Conservation (phyloP, 2,113 vertebrate species). For the Pomatorhinus ruficollis region DNA sequence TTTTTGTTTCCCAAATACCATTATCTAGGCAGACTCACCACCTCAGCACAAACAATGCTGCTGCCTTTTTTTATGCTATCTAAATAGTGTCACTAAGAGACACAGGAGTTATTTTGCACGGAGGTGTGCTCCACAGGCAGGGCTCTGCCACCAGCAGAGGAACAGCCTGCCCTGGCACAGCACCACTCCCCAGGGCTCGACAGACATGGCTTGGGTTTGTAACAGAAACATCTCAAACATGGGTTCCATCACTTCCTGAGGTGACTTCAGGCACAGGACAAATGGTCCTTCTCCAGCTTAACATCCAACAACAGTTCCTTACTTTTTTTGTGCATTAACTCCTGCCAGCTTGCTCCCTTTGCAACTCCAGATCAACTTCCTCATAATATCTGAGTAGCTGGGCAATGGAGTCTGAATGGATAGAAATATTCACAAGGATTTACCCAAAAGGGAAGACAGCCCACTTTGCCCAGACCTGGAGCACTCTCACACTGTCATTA, state of each 20-base stretch:
- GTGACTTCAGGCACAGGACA: background rate
- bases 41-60: background rate
- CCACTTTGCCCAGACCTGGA: background rate
- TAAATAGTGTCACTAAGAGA: background rate
- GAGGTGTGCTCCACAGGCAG: background rate
- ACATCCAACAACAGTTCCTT: background rate
- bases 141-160: background rate
- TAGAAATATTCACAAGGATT: background rate
- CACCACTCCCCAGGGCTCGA: background rate
- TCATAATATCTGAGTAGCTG: background rate
- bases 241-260: background rate
- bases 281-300: background rate
- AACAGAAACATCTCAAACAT: background rate
- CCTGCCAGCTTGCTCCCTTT: background rate
- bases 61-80: background rate
- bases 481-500: background rate
- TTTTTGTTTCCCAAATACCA: background rate
- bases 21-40: background rate
- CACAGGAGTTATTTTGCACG: background rate
- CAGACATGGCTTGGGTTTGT: background rate
- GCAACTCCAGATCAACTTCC: background rate
- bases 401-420: rapidly evolving
- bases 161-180: background rate
- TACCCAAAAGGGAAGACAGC: background rate
- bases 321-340: background rate